phyloP scores from a whole-genome alignment of 1,140 invertebrate genomes.

The Drosophila pectinifera region DNA sequence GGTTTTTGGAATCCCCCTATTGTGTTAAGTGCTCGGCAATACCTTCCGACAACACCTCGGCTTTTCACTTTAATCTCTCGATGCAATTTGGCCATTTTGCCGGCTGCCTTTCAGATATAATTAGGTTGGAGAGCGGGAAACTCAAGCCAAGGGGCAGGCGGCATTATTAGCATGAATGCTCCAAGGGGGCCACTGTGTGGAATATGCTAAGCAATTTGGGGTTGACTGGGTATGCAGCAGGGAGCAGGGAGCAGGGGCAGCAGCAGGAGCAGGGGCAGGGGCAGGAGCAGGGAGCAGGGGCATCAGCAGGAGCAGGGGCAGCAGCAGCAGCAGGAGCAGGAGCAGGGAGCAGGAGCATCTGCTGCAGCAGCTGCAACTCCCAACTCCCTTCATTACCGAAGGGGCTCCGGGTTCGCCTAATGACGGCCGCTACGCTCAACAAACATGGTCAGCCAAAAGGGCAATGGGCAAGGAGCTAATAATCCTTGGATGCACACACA shows the following conservation, averaged over 20 bases:
- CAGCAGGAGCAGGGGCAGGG: no score
- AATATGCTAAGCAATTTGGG: slow-evolving; percentile 49
- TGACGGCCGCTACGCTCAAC: slow-evolving; percentile 31
- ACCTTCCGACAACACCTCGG: neutral
- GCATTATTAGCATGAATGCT: slow-evolving; percentile 32
- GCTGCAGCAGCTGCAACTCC: slow-evolving; percentile 18
- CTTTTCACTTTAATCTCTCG: neutral
- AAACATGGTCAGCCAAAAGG: slow-evolving; percentile 37
- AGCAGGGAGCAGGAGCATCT: slow-evolving; percentile 2
- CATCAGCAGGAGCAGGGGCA: no score
- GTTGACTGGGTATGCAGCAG: slow-evolving; percentile 1
- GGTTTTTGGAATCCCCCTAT: neutral
- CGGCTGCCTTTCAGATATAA: slow-evolving; percentile 7
- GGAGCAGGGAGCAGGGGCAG: no score
- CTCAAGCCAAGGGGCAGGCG: neutral
- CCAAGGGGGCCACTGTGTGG: neutral
- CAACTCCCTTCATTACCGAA: slow-evolving; percentile 27
- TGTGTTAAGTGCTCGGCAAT: neutral
- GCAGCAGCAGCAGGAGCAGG: no score
- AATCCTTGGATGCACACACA: slow-evolving; percentile 46
- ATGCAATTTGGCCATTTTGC: slow-evolving; percentile 5
- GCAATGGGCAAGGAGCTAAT: slow-evolving; percentile 42
- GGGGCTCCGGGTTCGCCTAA: slow-evolving; percentile 35
- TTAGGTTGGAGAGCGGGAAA: neutral
- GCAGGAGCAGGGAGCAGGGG: no score